Conservation (phyloP, 1,140 invertebrate species). For the Holotrichia oblita region DNA sequence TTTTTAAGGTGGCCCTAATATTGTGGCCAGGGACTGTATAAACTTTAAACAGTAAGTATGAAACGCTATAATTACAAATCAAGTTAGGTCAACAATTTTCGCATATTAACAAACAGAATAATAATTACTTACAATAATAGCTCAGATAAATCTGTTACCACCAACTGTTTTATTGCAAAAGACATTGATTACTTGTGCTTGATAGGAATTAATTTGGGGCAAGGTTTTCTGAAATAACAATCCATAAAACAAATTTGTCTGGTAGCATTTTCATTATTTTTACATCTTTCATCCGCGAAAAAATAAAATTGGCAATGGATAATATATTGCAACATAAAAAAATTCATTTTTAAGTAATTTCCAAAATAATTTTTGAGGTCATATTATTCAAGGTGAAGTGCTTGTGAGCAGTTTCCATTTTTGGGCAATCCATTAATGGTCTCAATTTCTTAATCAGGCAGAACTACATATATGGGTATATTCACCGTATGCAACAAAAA, state of each 20-base stretch:
- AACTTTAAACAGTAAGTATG: too few relatives aligned
- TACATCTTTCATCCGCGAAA: neutral
- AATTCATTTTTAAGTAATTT: neutral
- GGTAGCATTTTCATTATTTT: too few relatives aligned
- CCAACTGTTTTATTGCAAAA: neutral
- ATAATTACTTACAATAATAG: too few relatives aligned
- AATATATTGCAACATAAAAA: neutral
- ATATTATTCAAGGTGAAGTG: slow-evolving; percentile 1
- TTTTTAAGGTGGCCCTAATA: too few relatives aligned
- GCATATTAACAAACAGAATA: too few relatives aligned
- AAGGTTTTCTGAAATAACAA: neutral
- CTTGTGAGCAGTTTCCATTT: neutral
- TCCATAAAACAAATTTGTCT: neutral
- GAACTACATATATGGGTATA: too few relatives aligned
- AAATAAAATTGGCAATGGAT: neutral
- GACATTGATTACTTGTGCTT: neutral
- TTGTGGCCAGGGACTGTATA: too few relatives aligned
- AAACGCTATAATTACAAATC: too few relatives aligned
- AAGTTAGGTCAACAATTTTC: too few relatives aligned
- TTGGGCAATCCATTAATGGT: neutral
- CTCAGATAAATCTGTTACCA: too few relatives aligned
- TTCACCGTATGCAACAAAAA: neutral
- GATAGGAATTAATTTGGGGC: neutral
- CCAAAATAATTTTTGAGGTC: neutral
- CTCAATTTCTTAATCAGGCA: slow-evolving; percentile 1